phyloP scores from a whole-genome alignment of 2,797 vertebrate species.

The Ibycter americanus region DNA sequence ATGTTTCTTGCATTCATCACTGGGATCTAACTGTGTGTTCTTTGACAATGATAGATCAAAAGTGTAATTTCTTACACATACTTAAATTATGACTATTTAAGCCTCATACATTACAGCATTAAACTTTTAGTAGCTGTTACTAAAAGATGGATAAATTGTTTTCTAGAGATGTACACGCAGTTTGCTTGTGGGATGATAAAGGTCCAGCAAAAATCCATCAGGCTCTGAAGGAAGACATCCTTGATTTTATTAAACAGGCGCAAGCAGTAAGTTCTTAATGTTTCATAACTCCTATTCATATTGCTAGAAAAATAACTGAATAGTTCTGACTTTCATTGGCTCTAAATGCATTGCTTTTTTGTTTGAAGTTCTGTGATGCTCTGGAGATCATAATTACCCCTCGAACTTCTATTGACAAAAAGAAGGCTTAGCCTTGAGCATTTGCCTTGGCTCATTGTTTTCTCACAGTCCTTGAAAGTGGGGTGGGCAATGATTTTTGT shows the following conservation, averaged over 20 bases:
- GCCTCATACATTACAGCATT: background rate
- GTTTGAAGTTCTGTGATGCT: background rate
- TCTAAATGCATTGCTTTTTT: slow-evolving; percentile 2
- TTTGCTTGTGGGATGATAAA: slow-evolving; percentile 99
- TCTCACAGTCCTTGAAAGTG: background rate
- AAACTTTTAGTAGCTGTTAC: background rate
- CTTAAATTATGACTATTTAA: background rate
- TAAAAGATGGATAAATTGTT: slow-evolving; percentile 48
- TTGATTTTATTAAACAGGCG: slow-evolving; percentile 99
- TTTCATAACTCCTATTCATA: background rate
- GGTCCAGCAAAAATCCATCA: slow-evolving; percentile 99
- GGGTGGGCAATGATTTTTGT: background rate
- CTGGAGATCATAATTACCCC: background rate
- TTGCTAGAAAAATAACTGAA: background rate
- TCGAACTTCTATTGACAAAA: background rate
- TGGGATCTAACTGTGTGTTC: background rate
- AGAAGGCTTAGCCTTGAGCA: background rate
- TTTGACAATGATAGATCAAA: background rate
- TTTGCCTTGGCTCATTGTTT: slow-evolving; percentile 17
- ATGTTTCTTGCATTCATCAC: background rate
- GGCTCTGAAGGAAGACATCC: slow-evolving; percentile 98
- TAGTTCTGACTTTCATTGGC: background rate
- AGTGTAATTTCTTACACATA: background rate
- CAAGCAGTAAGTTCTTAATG: slow-evolving; percentile 85
- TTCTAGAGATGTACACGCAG: slow-evolving; percentile 95